These are phyloP conservation scores for Ophonus ardosiacus DNA, from an alignment of 2,888 invertebrate species.

Conservation along the genomic window DNA sequence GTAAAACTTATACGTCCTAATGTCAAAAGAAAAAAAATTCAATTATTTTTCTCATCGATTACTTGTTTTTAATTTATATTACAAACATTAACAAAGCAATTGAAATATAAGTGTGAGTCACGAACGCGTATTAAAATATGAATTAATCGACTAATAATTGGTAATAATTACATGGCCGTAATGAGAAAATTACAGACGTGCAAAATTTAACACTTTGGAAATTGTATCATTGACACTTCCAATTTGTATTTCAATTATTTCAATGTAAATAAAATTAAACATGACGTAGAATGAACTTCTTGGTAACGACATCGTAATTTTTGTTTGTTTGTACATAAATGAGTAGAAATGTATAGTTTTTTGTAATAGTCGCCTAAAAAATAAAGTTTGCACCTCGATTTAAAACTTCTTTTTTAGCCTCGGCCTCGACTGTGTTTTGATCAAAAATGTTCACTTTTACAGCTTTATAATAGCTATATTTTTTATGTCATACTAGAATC, in stretches of 20 bases:
- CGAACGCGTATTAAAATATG: constrained; percentile 15
- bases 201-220: constrained; percentile 19
- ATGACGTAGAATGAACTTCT: background rate
- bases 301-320: background rate
- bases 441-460: no score
- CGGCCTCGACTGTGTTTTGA: no score
- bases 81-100: constrained; percentile 31
- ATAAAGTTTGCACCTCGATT: no score
- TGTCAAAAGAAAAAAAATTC: background rate
- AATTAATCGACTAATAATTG: constrained; percentile 40
- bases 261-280: background rate
- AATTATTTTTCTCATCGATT: constrained; percentile 27
- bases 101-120: constrained; percentile 15
- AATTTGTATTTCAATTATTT: background rate
- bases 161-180: constrained; percentile 8
- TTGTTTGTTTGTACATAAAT: no score
- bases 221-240: constrained; percentile 16
- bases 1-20: background rate
- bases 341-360: no score
- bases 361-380: no score
- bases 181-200: constrained; percentile 11
- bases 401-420: no score
- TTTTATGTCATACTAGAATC: no score
- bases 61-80: constrained; percentile 27
- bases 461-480: no score